Base-by-base conservation (phyloP, 1,140 invertebrate species). In the Macrobrachium rosenbergii region DNA sequence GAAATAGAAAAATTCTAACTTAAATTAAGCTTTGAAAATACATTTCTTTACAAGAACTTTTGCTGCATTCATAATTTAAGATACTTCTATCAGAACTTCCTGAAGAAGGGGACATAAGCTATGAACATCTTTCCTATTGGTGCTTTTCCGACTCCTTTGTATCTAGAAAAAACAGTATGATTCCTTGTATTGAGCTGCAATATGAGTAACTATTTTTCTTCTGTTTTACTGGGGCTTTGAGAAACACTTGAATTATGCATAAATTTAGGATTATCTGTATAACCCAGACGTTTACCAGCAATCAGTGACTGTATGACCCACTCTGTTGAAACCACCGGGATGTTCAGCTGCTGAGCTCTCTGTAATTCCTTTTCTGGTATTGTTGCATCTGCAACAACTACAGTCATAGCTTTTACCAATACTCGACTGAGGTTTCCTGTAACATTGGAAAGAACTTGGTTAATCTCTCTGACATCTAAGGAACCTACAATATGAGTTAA, bases 231-330 rank as follows among this genome's bases (percentile, higher is more conserved):
- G 12, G 60, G 21, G 10, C 59, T 45, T 23, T 17, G 23, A 17
- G 60, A 0, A 16, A 16, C 69, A 10, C 21, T 17, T 23, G 17
- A 59, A 16, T 76, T 80, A 58, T 78, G 73, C n/a, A 59, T 79
- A 87, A 79, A 87, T 58, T 63, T 64, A 69, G 78, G 87, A 77
- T 82, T 78, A 19, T 37, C 79, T 60, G 62, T 78, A 23, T 23
- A 89, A 23, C 72, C 59, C 17, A 58, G 37, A 23, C 80, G 79
- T 72, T 75, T 85, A n/a, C 89, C 87, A 14, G 60, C 62, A 16
- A 88, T 89, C 14, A 89, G 75, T 17, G 86, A 88, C 63, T 89
- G 89, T 21, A 89, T 89, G 67, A 88, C 79, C 89, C 89, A 89
- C 58, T 88, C 87, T 14, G 86, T 88, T 37, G 86, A 69, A n/a